Percentiles rank a stretch among this genome's conserved stretches.
Conservation (phyloP, 2,797 vertebrate species). For the Scyliorhinus canicula region DNA sequence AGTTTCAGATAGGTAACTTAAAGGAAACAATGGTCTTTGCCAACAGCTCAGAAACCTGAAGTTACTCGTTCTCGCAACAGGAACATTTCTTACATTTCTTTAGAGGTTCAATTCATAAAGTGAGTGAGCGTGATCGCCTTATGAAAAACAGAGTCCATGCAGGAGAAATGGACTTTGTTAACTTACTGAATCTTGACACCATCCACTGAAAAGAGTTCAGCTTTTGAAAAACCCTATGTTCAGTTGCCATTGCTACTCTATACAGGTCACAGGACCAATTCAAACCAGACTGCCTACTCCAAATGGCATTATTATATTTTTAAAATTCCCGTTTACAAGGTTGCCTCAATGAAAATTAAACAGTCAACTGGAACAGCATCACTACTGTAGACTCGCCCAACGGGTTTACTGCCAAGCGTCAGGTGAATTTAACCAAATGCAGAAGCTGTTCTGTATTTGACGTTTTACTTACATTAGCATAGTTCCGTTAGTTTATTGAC, state of each 20-base stretch:
- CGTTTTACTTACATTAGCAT: background rate
- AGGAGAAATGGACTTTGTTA: background rate
- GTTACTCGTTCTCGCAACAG: background rate
- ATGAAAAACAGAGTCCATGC: background rate
- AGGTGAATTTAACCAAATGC: background rate
- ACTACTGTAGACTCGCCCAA: background rate
- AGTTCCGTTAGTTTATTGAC: background rate
- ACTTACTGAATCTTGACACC: background rate
- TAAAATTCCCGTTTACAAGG: background rate
- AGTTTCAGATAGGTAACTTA: background rate
- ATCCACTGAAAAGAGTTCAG: background rate
- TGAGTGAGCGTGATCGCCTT: background rate
- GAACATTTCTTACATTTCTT: background rate
- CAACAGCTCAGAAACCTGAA: background rate
- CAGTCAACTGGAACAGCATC: background rate
- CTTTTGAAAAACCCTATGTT: background rate
- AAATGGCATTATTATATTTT: background rate
- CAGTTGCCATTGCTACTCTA: background rate
- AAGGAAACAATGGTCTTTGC: background rate
- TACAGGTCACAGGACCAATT: background rate
- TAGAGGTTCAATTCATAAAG: background rate
- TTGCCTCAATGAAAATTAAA: background rate
- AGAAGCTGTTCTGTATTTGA: background rate
- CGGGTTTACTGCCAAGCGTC: background rate
- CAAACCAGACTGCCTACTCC: background rate